Percentiles rank a stretch among this genome's conserved stretches.
Conservation (phyloP, 2,888 invertebrate genomes). For the Choreutis nemorana region DNA sequence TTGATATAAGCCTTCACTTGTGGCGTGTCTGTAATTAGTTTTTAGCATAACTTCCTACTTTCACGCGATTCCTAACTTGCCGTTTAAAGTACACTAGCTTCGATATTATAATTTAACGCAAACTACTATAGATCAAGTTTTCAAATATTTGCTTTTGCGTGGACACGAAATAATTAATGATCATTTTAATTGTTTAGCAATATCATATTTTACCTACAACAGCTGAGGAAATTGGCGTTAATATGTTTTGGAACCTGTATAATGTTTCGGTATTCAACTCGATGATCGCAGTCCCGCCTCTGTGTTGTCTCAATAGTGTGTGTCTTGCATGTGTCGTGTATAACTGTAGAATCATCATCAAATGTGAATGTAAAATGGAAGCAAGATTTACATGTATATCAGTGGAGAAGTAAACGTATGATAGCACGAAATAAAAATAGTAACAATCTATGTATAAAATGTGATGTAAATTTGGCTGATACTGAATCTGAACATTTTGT, state of each 20-base stretch:
- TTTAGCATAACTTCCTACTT: conserved; percentile 29
- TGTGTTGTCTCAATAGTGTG: conserved; percentile 35
- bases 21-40: conserved; percentile 47
- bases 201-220: not conserved
- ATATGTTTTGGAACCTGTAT: conserved; percentile 1
- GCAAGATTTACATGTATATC: too few relatives aligned
- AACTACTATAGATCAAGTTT: conserved; percentile 35
- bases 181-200: not conserved
- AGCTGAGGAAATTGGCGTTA: not conserved
- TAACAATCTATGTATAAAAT: too few relatives aligned
- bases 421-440: too few relatives aligned
- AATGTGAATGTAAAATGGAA: too few relatives aligned
- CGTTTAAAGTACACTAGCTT: conserved; percentile 44
- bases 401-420: too few relatives aligned
- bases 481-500: too few relatives aligned
- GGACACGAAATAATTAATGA: conserved; percentile 18
- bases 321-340: conserved; percentile 44
- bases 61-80: conserved; percentile 37
- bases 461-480: too few relatives aligned
- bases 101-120: conserved; percentile 40
- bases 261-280: conserved; percentile 26
- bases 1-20: conserved; percentile 41
- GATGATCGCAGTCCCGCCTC: conserved; percentile 64
- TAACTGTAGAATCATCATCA: too few relatives aligned
- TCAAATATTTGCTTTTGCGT: conserved; percentile 34